phyloP scores from a whole-genome alignment of 2,888 invertebrate genomes.

The Dynastes maya region DNA sequence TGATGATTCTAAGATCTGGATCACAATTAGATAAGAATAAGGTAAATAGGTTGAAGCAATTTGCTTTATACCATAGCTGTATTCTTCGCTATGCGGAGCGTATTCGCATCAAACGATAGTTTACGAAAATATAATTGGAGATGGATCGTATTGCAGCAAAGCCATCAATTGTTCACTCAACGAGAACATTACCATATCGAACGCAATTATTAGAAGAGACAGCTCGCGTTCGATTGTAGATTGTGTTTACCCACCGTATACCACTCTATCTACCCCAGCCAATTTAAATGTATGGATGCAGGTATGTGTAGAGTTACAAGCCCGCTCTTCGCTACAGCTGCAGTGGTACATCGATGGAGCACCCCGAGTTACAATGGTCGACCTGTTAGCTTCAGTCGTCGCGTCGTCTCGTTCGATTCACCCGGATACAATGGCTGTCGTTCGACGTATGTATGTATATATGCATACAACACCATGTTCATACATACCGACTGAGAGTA shows the following conservation, averaged over 20 bases:
- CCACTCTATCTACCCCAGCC: neutral
- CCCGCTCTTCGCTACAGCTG: neutral
- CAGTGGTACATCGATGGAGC: neutral
- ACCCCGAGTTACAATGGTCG: conserved; percentile 7
- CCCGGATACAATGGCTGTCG: neutral
- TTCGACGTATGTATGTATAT: neutral
- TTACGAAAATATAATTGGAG: neutral
- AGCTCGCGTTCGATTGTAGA: neutral
- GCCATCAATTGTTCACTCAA: neutral
- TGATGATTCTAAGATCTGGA: too few relatives aligned
- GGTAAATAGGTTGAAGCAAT: too few relatives aligned
- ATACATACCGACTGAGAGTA: neutral
- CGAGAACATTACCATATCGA: neutral
- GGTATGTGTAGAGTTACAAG: neutral
- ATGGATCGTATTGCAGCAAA: neutral
- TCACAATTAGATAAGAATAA: too few relatives aligned
- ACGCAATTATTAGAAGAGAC: neutral
- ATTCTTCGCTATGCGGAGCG: too few relatives aligned
- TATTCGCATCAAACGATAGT: too few relatives aligned
- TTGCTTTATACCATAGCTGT: too few relatives aligned
- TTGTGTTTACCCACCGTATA: conserved; percentile 1
- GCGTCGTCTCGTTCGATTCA: neutral
- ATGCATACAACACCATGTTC: too few relatives aligned
- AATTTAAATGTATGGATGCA: neutral
- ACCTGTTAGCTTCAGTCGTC: neutral